These are phyloP conservation scores for Cryptotis parvus DNA, from an alignment of 2,113 vertebrate species.

Conservation along the genomic window DNA sequence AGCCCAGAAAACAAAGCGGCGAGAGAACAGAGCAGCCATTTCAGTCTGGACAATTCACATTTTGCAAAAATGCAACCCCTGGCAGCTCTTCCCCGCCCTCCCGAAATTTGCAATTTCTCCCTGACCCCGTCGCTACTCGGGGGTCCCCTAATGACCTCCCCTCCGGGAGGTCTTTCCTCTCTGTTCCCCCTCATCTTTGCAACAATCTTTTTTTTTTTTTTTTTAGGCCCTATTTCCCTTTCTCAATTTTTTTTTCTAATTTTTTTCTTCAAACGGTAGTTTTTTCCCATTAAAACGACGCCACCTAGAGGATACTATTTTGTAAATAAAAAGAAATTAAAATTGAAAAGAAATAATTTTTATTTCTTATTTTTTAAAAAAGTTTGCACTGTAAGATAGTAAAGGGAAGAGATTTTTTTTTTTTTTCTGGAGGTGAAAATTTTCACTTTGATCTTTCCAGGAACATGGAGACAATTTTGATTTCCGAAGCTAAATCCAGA, in stretches of 20 bases:
- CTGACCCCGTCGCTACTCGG: conserved; percentile 25
- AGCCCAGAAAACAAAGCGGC: conserved; percentile 84
- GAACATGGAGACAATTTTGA: conserved; percentile 66
- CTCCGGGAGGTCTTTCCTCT: not conserved
- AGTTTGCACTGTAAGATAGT: conserved; percentile 51
- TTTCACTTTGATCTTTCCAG: conserved; percentile 52
- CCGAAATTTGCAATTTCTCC: conserved; percentile 71
- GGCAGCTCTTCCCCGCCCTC: conserved; percentile 68
- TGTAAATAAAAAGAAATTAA: conserved; percentile 89
- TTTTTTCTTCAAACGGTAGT: conserved; percentile 87
- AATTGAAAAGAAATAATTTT: conserved; percentile 87
- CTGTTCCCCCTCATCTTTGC: conserved; percentile 69
- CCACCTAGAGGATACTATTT: conserved; percentile 93
- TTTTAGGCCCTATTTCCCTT: conserved; percentile 75
- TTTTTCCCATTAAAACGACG: conserved; percentile 90
- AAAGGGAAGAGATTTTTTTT: conserved; percentile 68
- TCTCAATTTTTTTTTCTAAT: conserved; percentile 83
- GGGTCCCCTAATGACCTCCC: not conserved
- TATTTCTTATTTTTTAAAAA: conserved; percentile 83
- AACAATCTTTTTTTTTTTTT: conserved; percentile 71
- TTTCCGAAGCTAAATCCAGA: conserved; percentile 75
- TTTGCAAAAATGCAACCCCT: conserved; percentile 70
- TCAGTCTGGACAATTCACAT: conserved; percentile 85
- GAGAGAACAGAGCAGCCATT: conserved; percentile 83
- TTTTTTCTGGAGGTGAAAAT: conserved; percentile 53